Evolutionary conservation across 2,888 invertebrate species (phyloP).

Genomic region (Leucophenga montana): DNA sequence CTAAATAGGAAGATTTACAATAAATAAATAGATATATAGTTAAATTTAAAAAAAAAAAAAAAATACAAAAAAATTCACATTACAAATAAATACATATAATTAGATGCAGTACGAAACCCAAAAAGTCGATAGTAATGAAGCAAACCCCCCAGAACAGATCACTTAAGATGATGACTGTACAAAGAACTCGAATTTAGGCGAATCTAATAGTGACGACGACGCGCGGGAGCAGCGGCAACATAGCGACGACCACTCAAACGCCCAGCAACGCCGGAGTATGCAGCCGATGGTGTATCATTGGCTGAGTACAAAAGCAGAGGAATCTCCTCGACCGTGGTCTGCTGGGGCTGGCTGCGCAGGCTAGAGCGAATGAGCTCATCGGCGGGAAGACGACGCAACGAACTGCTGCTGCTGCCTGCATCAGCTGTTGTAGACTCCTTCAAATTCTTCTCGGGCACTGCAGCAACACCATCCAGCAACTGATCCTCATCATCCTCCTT

Average conservation of each 20-base stretch:
- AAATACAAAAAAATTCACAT: conserved; percentile 46
- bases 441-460: conserved; percentile 22
- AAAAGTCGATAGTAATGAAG: background rate
- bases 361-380: conserved; percentile 54
- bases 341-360: conserved; percentile 47
- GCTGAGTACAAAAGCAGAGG: conserved; percentile 66
- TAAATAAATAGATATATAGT: conserved; percentile 51
- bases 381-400: conserved; percentile 53
- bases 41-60: conserved; percentile 15
- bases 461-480: conserved; percentile 48
- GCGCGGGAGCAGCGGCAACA: conserved; percentile 59
- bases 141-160: background rate
- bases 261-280: conserved; percentile 28
- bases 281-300: conserved; percentile 50
- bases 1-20: conserved; percentile 38
- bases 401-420: background rate
- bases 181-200: conserved; percentile 13
- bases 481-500: conserved; percentile 65
- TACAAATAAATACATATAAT: conserved; percentile 14
- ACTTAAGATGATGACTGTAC: background rate
- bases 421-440: conserved; percentile 15
- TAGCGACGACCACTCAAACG: conserved; percentile 52
- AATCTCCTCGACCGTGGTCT: conserved; percentile 63
- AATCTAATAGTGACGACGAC: conserved; percentile 52
- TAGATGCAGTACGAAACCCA: conserved; percentile 1